These are phyloP conservation scores for Phenganax stokvisi DNA, from an alignment of 92 coral and sea anemone genomes.

Conservation along the genomic window DNA sequence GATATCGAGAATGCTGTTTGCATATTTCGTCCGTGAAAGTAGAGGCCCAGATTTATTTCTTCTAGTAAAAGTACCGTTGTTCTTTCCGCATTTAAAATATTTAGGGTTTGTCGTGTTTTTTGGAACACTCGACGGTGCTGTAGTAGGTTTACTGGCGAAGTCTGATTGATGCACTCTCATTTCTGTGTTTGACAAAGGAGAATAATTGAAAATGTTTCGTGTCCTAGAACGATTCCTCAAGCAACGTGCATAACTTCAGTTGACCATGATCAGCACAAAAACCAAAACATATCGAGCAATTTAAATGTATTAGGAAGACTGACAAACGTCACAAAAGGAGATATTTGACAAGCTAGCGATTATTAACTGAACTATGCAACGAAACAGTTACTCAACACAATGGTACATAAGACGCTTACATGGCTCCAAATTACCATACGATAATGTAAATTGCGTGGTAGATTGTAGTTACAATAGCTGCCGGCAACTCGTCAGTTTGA, in stretches of 20 bases:
- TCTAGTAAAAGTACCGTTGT: not conserved
- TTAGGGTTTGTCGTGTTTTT: not conserved
- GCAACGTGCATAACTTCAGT: not conserved
- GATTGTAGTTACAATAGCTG: not conserved
- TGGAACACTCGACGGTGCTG: not conserved
- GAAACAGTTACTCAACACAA: not conserved
- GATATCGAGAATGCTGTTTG: constrained; percentile 21
- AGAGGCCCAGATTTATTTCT: constrained; percentile 22
- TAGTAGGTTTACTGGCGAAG: not conserved
- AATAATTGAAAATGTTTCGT: not conserved
- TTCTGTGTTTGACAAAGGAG: not conserved
- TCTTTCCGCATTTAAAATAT: not conserved
- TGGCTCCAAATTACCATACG: not conserved
- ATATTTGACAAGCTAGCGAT: too few relatives aligned
- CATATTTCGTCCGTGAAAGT: not conserved
- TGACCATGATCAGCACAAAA: not conserved
- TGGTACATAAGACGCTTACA: not conserved
- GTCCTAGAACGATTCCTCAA: not conserved
- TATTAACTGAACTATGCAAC: not conserved
- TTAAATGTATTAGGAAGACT: not conserved
- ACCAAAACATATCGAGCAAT: not conserved
- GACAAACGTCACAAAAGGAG: too few relatives aligned
- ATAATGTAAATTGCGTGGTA: not conserved
- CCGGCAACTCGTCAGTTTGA: not conserved
- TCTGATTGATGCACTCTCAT: not conserved